Conservation (phyloP, 2,113 vertebrate species). For the Thoracochromis brauschi region DNA sequence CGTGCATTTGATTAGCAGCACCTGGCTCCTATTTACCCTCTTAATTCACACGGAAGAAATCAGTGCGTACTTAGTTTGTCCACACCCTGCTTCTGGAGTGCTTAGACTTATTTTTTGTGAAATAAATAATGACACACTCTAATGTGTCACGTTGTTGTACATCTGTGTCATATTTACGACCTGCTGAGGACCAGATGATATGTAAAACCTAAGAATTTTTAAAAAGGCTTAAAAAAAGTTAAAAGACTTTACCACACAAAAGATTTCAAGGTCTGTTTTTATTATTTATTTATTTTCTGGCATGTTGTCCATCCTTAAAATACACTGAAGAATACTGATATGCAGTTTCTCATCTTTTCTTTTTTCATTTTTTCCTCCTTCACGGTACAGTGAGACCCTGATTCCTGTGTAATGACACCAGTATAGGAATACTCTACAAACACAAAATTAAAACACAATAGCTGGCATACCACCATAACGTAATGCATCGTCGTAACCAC, state of each 20-base stretch:
- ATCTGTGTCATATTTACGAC: not conserved
- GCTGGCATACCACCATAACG: conserved; percentile 21
- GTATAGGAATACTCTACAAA: conserved; percentile 39
- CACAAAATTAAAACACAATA: conserved; percentile 45
- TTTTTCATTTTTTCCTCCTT: conserved; percentile 18
- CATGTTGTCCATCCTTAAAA: conserved; percentile 65
- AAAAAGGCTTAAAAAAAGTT: not conserved
- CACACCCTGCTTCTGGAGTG: not conserved
- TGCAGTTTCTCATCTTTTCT: conserved; percentile 29
- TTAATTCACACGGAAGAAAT: not conserved
- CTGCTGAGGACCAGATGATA: not conserved
- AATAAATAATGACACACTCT: not conserved
- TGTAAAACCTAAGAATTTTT: not conserved
- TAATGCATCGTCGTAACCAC: conserved; percentile 23
- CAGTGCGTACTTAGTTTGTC: not conserved
- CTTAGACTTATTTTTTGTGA: not conserved
- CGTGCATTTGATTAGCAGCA: not conserved
- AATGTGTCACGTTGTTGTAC: not conserved
- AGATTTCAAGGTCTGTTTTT: conserved; percentile 31
- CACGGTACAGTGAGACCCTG: conserved; percentile 49
- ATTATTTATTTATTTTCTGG: conserved; percentile 51
- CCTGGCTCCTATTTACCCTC: not conserved
- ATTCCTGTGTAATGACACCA: conserved; percentile 66
- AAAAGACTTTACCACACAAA: not conserved
- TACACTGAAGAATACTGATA: conserved; percentile 67